Conservation (phyloP, 1,140 invertebrate genomes). For the Macrobrachium rosenbergii region DNA sequence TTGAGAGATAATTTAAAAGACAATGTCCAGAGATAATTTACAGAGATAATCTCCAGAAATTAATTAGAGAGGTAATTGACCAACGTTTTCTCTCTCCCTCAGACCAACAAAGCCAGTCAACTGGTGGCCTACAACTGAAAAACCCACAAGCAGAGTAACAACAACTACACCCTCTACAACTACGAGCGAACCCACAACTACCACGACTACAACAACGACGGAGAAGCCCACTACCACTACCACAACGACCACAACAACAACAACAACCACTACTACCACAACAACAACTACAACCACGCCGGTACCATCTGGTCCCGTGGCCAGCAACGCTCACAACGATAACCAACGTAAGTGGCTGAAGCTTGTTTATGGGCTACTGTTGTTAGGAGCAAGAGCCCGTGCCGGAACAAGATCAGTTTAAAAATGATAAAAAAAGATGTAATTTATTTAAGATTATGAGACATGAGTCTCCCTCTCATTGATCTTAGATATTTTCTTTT, state of each 20-base stretch:
- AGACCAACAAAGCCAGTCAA: background rate
- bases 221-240: conserved; percentile 52
- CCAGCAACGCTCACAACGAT: conserved; percentile 44
- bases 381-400: background rate
- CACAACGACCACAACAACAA: conserved; percentile 66
- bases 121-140: background rate
- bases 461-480: too few relatives aligned
- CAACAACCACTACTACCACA: conserved; percentile 66
- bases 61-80: too few relatives aligned
- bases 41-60: too few relatives aligned
- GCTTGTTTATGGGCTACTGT: background rate
- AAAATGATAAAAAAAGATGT: too few relatives aligned
- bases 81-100: too few relatives aligned
- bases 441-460: too few relatives aligned
- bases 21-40: too few relatives aligned
- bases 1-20: too few relatives aligned
- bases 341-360: conserved; percentile 27
- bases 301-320: conserved; percentile 11
- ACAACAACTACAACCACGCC: conserved; percentile 68
- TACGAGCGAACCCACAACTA: conserved; percentile 37
- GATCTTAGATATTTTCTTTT: too few relatives aligned
- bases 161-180: conserved; percentile 8
- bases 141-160: conserved; percentile 18
- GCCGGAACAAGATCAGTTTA: too few relatives aligned
- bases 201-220: conserved; percentile 43